Base-by-base conservation (phyloP, 2,888 invertebrate species). In the Bhutanitis thaidina region DNA sequence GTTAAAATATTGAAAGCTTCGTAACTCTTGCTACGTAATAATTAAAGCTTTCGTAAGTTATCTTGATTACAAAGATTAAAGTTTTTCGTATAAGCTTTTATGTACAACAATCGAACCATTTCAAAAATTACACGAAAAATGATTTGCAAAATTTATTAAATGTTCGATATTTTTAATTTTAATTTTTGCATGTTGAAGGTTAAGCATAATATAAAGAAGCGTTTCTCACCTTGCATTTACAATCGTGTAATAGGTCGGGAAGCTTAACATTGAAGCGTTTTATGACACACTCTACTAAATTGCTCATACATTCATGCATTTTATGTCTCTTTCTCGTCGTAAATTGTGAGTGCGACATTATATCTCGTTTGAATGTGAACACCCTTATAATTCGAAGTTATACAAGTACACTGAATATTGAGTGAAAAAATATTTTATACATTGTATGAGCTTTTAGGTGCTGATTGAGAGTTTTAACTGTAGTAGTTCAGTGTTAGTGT, bases 201-300 rank as follows among this genome's bases (percentile, higher is more conserved):
- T 20, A 2, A 20, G 8, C 27, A 27, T 20, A 4, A 20, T 20
- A 8, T 8, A 27, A 27, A 37, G 30, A 38, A 7, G 36, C 41
- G 10, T 15, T 37, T 45, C 27, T 36, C 40, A 40, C 45, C 36
- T 50, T 29, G 27, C 27, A 40, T 41, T 55, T 39, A 39, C 29
- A 37, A 41, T 38, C 34, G 10, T 20, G 32, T 43, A 14, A 36
- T 38, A 34, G n/a, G 32, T 34, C 14, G 14, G 10, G 8, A 14
- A 13, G 43, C 41, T 37, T 34, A 46, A 44, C 43, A 13, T 39
- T 20, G 44, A 53, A 55, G 52, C 53, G 47, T 62, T 64, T 60
- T 62, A 64, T 53, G 62, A 54, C 53, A 49, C 59, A 66, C 64
- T 66, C 60, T 44, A 45, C 49, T 43, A 61, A 61, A 66, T 67